Evolutionary conservation across 2,797 vertebrate genomes (phyloP).

Genomic region (Chelon auratus): DNA sequence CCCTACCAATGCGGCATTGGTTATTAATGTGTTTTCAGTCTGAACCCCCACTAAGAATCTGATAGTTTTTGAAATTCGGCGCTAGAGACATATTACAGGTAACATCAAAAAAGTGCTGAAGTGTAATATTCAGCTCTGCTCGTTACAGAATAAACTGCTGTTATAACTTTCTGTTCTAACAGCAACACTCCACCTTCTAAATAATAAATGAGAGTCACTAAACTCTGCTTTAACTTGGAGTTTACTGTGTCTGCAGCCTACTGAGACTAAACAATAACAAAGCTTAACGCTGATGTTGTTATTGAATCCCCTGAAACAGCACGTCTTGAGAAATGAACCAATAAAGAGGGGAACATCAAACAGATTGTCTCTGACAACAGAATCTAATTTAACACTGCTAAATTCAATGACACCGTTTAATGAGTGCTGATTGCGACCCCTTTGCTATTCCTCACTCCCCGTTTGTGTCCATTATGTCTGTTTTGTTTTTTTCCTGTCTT

Average conservation of each 20-base stretch:
- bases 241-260: constrained; percentile 27
- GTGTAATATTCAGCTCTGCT: not conserved
- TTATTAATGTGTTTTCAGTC: not conserved
- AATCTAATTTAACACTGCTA: constrained; percentile 50
- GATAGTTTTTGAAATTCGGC: not conserved
- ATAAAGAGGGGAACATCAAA: constrained; percentile 47
- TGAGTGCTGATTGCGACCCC: constrained; percentile 49
- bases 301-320: constrained; percentile 39
- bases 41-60: not conserved
- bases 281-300: constrained; percentile 59
- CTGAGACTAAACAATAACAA: constrained; percentile 56
- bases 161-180: constrained; percentile 30
- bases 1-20: too few species aligned
- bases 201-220: constrained; percentile 50
- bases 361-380: constrained; percentile 49
- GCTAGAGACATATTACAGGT: not conserved
- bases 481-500: constrained; percentile 23
- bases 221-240: constrained; percentile 31
- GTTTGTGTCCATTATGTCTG: constrained; percentile 23
- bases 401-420: constrained; percentile 59
- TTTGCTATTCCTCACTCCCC: constrained; percentile 30
- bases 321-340: constrained; percentile 52
- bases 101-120: constrained; percentile 5
- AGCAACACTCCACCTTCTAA: constrained; percentile 26
- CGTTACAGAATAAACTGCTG: constrained; percentile 26